Evolutionary conservation across 2,797 vertebrate species (phyloP).

Genomic region (Valencia hispanica): DNA sequence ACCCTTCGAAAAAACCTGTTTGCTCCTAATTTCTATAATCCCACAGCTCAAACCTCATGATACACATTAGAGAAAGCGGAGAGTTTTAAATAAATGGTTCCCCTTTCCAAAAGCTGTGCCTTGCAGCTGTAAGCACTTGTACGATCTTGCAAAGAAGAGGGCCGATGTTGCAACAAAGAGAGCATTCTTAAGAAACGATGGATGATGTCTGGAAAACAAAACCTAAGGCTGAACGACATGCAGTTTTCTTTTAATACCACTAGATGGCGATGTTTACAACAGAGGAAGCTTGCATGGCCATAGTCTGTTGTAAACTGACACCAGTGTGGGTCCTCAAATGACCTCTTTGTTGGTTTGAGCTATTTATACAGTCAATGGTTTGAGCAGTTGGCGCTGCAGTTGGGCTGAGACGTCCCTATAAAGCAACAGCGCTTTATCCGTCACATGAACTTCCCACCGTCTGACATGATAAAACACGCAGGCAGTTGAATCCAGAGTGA

Average conservation of each 20-base stretch:
- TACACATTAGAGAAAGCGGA: slow-evolving; percentile 6
- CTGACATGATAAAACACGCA: slow-evolving; percentile 3
- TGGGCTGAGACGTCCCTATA: slow-evolving; percentile 5
- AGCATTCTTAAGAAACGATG: slow-evolving; percentile 38
- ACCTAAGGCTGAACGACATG: not conserved
- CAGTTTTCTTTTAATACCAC: not conserved
- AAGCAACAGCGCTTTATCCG: not conserved
- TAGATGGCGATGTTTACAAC: slow-evolving; percentile 35
- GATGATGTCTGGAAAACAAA: not conserved
- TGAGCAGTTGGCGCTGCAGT: not conserved
- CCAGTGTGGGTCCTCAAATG: slow-evolving; percentile 33
- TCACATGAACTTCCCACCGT: not conserved
- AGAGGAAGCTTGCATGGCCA: fast-evolving
- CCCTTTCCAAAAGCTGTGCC: slow-evolving; percentile 29
- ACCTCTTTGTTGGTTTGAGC: slow-evolving; percentile 1
- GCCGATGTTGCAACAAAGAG: slow-evolving; percentile 30
- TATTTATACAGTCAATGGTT: too few species aligned
- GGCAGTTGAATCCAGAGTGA: not conserved
- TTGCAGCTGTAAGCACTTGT: not conserved
- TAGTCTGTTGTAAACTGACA: slow-evolving; percentile 44
- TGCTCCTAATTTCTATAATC: not conserved
- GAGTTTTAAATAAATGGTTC: not conserved
- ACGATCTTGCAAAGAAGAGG: not conserved
- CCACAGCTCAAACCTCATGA: not conserved
- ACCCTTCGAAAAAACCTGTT: not conserved